A percentile compares a stretch with the other conserved stretches of the same genome.
These are phyloP conservation scores for Sussaba pulchella DNA, from an alignment of 2,888 invertebrate species.

Conservation along the genomic window DNA sequence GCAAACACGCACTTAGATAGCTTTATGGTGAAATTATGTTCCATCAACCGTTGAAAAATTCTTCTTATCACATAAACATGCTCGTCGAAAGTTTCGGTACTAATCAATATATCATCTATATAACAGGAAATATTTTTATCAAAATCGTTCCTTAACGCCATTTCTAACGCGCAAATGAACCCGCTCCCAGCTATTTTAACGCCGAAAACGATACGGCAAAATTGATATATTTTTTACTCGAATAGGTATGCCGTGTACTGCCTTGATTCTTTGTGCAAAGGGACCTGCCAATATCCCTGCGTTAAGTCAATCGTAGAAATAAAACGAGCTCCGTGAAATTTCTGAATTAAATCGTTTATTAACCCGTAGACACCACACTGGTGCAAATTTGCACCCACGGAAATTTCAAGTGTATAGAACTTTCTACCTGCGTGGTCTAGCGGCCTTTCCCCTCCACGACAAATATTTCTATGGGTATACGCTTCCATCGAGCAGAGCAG, in stretches of 20 bases:
- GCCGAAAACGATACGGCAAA: background rate
- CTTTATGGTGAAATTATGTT: constrained; percentile 2
- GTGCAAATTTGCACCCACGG: too few species aligned
- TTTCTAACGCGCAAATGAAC: background rate
- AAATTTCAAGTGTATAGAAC: too few species aligned
- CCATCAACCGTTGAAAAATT: background rate
- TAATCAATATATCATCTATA: constrained; percentile 3
- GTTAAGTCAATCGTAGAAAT: background rate
- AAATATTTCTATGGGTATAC: too few species aligned
- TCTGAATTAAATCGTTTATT: constrained; percentile 13
- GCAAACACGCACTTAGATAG: background rate
- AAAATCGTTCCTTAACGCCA: background rate
- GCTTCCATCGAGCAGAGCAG: too few species aligned
- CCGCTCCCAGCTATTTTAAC: background rate
- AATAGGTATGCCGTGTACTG: background rate
- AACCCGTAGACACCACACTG: too few species aligned
- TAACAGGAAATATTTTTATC: background rate
- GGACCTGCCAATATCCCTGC: constrained; percentile 4
- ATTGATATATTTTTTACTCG: background rate
- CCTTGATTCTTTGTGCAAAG: background rate
- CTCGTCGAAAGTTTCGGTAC: background rate
- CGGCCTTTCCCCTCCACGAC: too few species aligned
- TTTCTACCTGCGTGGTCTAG: too few species aligned
- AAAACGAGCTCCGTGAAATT: constrained; percentile 67
- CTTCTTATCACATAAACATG: background rate